Evolutionary conservation across 2,888 invertebrate species (phyloP), one percentile per base, ranked within the genome.

Genomic region (Oxyteleia sp.): DNA sequence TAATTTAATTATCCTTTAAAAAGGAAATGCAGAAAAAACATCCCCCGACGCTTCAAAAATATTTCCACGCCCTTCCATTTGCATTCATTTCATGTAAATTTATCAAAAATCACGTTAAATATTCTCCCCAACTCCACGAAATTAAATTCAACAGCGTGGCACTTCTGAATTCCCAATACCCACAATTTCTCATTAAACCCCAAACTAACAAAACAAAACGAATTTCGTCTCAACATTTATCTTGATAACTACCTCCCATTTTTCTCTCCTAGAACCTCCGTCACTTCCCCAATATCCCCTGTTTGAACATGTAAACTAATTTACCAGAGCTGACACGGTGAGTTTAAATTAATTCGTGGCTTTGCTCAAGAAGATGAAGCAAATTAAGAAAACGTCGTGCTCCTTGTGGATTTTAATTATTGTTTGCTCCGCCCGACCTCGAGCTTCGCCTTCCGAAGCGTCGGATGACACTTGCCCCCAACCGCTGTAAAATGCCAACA

Each of bases 231-330:
- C 61, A 80, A 80, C 76, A 80, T 80, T 80, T 80, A 80, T 80
- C 80, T 80, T 80, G 74, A 80, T 80, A 81, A 81, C 81, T 68
- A 81, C 74, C 74, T 35, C 61, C 61, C 68, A 81, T 81, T 81
- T 81, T 74, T 81, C 45, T 74, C 59, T 35, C 59, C 59, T 35
- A 59, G 61, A 15, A 64, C 57, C 53, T 74, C 68, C 38, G 51
- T 20, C 74, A 41, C 61, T 47, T 51, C 61, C 53, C 38, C 35
- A 57, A 43, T 69, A 49, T 51, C 41, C 81, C 59, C 74, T 81
- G 74, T 81, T 81, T 74, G 81, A 81, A 81, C 81, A 81, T 81
- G 74, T 81, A 80, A 80, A 80, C 80, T 80, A 80, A 80, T 80
- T 74, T 80, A 80, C 74, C 66, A 55, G 57, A 68, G 80, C 80